Percentiles rank a stretch among this genome's conserved stretches.
Evolutionary conservation across 2,888 invertebrate species (phyloP).

Genomic region (Mantis religiosa): DNA sequence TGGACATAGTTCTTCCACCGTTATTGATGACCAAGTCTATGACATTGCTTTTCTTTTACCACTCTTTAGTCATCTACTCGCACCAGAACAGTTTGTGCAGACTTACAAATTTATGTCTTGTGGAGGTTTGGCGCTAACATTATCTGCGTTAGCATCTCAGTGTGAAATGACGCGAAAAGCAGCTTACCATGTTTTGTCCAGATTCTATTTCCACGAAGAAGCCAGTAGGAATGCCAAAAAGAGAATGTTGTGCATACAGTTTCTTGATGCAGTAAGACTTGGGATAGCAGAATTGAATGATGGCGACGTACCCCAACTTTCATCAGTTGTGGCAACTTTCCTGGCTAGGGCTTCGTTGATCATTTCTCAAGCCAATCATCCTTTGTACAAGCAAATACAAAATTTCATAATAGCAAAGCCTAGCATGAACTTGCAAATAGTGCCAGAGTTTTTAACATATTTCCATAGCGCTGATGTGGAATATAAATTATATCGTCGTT

Average conservation of each 20-base stretch:
- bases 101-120: slow-evolving; percentile 65
- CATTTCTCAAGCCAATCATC: slow-evolving; percentile 68
- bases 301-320: slow-evolving; percentile 46
- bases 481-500: slow-evolving; percentile 56
- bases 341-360: slow-evolving; percentile 66
- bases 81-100: slow-evolving; percentile 69
- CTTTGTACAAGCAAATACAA: slow-evolving; percentile 74
- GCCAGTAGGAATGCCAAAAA: slow-evolving; percentile 64
- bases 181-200: slow-evolving; percentile 68
- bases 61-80: slow-evolving; percentile 67
- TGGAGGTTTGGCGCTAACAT: slow-evolving; percentile 65
- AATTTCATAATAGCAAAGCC: slow-evolving; percentile 75
- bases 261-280: slow-evolving; percentile 62
- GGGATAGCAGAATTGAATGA: slow-evolving; percentile 48
- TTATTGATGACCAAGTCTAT: slow-evolving; percentile 50
- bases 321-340: slow-evolving; percentile 63
- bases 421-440: slow-evolving; percentile 65
- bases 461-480: slow-evolving; percentile 45
- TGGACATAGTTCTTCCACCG: neutral
- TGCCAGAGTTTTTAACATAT: slow-evolving; percentile 85
- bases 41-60: slow-evolving; percentile 81
- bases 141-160: slow-evolving; percentile 66
- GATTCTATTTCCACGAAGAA: slow-evolving; percentile 72
- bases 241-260: slow-evolving; percentile 61
- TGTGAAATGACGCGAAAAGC: slow-evolving; percentile 64